Base-by-base conservation (phyloP, 2,888 invertebrate genomes). In the Phengaris alcon region DNA sequence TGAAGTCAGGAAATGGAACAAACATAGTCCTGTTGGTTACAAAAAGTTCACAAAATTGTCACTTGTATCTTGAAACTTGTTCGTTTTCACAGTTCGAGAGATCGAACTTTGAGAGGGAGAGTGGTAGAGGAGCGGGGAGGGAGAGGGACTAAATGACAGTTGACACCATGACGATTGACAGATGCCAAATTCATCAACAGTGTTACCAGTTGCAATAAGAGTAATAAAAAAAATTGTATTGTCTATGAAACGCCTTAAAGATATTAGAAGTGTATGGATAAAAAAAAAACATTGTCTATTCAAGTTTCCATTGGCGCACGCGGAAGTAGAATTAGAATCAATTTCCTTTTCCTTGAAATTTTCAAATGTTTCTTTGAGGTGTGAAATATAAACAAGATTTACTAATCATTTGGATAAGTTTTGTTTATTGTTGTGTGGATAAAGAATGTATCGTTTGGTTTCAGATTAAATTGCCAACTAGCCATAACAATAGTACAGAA, bases 281-380 rank as follows among this genome's bases (percentile, higher is more conserved):
- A 64, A 44, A 64, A 12, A 64, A 64, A 64, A 13, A 59, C 44
- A 35, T 70, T 70, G 70, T 70, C 70, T 70, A 70, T 70, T 48
- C 10, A 22, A 70, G 54, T 52, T 72, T 54, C 72, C 12, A 72
- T 72, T 72, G 72, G 85, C 88, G 91, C 91, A 92, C 90, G 90
- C 92, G 92, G 93, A 92, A 91, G 91, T 90, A 86, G 84, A 79
- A 70, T 81, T 64, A 79, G 77, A 80, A 82, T 77, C 83, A 82
- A 83, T 85, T 87, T 84, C 85, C 86, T 87, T 91, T 90, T 90
- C 90, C 90, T 89, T 87, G 89, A 87, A 88, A 88, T 89, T 87
- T 89, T 87, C 85, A 88, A 88, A 87, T 78, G 77, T 76, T 78
- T 77, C 51, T 74, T 46, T 76, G 74, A 78, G 77, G 73, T 76